phyloP scores from a whole-genome alignment of 2,797 vertebrate genomes.

The Crax fasciolata region DNA sequence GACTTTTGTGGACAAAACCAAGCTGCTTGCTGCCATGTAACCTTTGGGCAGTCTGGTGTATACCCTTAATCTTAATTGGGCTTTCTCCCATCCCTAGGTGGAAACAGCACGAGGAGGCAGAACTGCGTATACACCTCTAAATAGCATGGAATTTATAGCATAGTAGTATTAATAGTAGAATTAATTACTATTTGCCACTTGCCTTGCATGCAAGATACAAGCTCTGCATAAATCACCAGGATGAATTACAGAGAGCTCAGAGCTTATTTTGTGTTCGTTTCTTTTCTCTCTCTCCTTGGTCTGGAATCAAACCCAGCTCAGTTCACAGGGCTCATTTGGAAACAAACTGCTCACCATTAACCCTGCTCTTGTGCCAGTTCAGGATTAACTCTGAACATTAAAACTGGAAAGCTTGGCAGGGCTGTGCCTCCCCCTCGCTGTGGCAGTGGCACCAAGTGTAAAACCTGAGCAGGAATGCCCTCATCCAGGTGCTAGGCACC shows the following conservation, averaged over 20 bases:
- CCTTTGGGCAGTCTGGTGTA: neutral
- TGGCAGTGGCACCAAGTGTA: neutral
- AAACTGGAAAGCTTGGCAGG: neutral
- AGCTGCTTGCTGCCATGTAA: neutral
- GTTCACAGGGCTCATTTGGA: neutral
- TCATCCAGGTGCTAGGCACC: rapidly evolving
- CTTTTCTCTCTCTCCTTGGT: neutral
- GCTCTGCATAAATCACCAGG: neutral
- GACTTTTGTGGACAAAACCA: neutral
- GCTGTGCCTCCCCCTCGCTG: neutral
- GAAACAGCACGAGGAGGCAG: neutral
- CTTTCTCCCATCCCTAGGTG: neutral
- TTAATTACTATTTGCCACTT: neutral
- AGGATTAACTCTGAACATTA: constrained; percentile 17
- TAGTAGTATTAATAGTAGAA: neutral
- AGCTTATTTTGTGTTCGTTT: neutral
- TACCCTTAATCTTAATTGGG: rapidly evolving
- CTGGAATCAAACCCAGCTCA: neutral
- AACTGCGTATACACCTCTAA: neutral
- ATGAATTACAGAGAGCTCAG: neutral
- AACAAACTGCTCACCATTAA: constrained; percentile 2
- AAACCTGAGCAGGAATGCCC: neutral
- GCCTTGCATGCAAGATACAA: neutral
- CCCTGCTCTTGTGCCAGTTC: neutral
- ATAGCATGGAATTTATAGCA: neutral